Base-by-base conservation (phyloP, 1,140 invertebrate species). In the Aphaenogaster rudis region DNA sequence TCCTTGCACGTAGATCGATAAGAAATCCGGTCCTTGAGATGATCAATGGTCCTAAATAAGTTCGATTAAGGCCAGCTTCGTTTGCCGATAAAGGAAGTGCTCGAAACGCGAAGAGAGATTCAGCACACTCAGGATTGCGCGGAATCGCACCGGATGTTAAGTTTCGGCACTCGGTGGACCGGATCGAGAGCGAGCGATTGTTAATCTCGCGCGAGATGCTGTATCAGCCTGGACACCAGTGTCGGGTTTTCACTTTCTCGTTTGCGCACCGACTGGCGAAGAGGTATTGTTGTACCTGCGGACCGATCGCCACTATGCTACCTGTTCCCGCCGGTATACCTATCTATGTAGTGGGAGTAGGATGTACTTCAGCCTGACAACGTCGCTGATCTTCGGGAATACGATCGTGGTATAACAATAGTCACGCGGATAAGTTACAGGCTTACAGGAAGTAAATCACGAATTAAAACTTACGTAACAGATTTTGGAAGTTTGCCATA, bases 181-280 rank as follows among this genome's bases (percentile, higher is more conserved):
- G 11, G 17, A 52, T 74, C 77, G 52, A 52, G 54, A n/a, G n/a
- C 54, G n/a, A 48, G 61, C 36, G 59, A 80, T 66, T 36, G 61
- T 15, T 81, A 52, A 79, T 88, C 50, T 67, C 50, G 21, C 28
- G 42, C 8, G n/a, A 15, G 61, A 52, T 28, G 39, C 17, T 84
- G n/a, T 11, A 64, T 64, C 48, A 6, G 79, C 54, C 33, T 57
- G 64, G 36, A 36, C 17, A 45, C 79, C 42, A 54, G 45, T 42
- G 42, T 71, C 82, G 88, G 90, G 86, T 90, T 81, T 77, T 92
- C 91, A 89, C 91, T 92, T 92, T 92, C 90, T 88, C 89, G 89
- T 87, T 87, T 90, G 89, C 91, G 77, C 76, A 82, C 79, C 89
- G 86, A 92, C 89, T 92, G 87, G 28, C 89, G 74, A 50, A 33